A percentile compares a stretch with the other conserved stretches of the same genome.
phyloP scores from a whole-genome alignment of 2,888 invertebrate species.

The Margaritifera margaritifera region DNA sequence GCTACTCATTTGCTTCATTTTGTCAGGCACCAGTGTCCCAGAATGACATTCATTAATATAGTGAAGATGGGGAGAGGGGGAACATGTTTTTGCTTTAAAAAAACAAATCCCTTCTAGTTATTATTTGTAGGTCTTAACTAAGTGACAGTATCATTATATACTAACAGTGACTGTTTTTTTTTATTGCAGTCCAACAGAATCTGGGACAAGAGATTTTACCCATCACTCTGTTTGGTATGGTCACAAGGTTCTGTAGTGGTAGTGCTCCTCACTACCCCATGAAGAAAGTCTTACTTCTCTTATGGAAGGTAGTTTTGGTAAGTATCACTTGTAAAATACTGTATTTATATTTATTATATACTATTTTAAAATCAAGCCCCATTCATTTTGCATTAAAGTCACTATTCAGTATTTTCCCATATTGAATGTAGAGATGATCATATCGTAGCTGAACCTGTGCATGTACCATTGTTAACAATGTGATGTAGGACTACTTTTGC shows the following conservation, averaged over 20 bases:
- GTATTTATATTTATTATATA: background rate
- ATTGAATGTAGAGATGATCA: too few relatives aligned
- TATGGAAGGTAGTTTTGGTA: slow-evolving; percentile 96
- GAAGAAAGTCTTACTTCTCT: slow-evolving; percentile 93
- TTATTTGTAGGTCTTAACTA: background rate
- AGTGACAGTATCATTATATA: background rate
- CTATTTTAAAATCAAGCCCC: too few relatives aligned
- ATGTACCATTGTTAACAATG: too few relatives aligned
- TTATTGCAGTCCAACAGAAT: slow-evolving; percentile 47
- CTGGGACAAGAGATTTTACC: slow-evolving; percentile 85
- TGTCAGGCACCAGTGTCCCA: too few relatives aligned
- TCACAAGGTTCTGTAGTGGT: slow-evolving; percentile 96
- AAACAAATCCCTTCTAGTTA: too few relatives aligned
- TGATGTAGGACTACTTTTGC: too few relatives aligned
- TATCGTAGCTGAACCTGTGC: too few relatives aligned
- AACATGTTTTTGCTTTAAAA: too few relatives aligned
- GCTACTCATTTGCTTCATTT: too few relatives aligned
- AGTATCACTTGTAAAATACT: slow-evolving; percentile 30
- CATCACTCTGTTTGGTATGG: slow-evolving; percentile 94
- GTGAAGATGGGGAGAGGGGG: too few relatives aligned
- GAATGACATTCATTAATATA: too few relatives aligned
- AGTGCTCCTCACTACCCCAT: slow-evolving; percentile 98
- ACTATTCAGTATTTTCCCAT: too few relatives aligned
- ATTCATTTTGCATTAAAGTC: background rate
- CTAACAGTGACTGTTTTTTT: background rate